phyloP scores from a whole-genome alignment of 2,113 vertebrate genomes.

The Phyllostomus discolor region DNA sequence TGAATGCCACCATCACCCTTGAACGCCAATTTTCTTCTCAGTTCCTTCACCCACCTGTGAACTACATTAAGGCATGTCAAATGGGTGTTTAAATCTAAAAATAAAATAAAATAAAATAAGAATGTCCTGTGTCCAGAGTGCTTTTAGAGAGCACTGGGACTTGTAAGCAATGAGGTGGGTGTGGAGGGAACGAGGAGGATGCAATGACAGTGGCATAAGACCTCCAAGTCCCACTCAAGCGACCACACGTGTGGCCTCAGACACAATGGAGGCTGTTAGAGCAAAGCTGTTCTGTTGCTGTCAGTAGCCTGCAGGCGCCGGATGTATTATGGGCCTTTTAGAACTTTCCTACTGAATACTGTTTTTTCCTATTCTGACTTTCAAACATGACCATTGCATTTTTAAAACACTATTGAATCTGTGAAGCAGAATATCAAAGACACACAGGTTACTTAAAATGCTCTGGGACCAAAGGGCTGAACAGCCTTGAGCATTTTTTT shows the following conservation, averaged over 20 bases:
- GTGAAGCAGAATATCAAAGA: background rate
- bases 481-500: background rate
- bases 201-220: background rate
- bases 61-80: background rate
- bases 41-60: background rate
- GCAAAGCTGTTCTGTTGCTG: background rate
- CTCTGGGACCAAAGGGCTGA: background rate
- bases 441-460: background rate
- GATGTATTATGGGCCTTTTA: background rate
- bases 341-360: background rate
- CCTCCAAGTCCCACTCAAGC: background rate
- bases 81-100: slow-evolving; percentile 28
- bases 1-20: background rate
- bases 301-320: background rate
- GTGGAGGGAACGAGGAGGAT: background rate
- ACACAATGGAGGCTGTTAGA: background rate
- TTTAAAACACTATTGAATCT: background rate
- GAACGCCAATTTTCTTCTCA: background rate
- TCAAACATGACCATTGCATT: background rate
- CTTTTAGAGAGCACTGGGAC: background rate
- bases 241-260: background rate
- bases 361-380: slow-evolving; percentile 17
- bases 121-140: background rate
- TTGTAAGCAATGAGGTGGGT: background rate
- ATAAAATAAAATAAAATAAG: background rate